These are phyloP conservation scores for Triplophysa yarkandensis DNA, from an alignment of 2,797 vertebrate genomes.

Conservation along the genomic window DNA sequence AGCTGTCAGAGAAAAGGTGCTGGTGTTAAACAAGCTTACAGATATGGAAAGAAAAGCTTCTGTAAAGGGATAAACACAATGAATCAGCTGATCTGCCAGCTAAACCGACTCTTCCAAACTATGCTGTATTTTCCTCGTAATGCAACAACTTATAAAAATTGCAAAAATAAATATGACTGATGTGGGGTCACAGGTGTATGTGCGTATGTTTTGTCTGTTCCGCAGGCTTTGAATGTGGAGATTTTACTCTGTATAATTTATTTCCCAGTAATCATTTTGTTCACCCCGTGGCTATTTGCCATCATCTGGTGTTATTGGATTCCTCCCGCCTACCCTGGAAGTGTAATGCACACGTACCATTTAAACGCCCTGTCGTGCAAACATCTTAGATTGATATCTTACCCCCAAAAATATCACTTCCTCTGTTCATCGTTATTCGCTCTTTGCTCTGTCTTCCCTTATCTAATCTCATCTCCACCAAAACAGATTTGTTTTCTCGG, in stretches of 20 bases:
- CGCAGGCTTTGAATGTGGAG: background rate
- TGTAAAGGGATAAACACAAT: background rate
- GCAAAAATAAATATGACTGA: background rate
- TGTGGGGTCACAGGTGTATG: background rate
- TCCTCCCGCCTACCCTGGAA: background rate
- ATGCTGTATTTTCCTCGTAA: background rate
- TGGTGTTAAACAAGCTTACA: background rate
- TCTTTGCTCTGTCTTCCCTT: constrained; percentile 61
- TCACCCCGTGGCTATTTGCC: background rate
- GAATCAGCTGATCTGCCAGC: background rate
- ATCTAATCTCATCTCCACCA: constrained; percentile 61
- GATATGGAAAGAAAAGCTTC: too few relatives aligned
- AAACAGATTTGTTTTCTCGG: constrained; percentile 64
- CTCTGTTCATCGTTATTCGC: constrained; percentile 22
- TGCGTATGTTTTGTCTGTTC: background rate
- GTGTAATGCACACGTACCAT: background rate
- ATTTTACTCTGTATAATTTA: background rate
- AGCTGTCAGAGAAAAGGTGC: background rate
- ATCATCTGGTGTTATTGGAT: constrained; percentile 4
- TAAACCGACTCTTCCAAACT: background rate
- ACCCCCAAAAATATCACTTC: constrained; percentile 28
- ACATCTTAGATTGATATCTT: constrained; percentile 28
- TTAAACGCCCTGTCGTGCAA: background rate
- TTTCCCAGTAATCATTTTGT: background rate
- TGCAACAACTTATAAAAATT: background rate